Evolutionary conservation across 2,797 vertebrate species (phyloP).

Genomic region (Benthosema pterotum): DNA sequence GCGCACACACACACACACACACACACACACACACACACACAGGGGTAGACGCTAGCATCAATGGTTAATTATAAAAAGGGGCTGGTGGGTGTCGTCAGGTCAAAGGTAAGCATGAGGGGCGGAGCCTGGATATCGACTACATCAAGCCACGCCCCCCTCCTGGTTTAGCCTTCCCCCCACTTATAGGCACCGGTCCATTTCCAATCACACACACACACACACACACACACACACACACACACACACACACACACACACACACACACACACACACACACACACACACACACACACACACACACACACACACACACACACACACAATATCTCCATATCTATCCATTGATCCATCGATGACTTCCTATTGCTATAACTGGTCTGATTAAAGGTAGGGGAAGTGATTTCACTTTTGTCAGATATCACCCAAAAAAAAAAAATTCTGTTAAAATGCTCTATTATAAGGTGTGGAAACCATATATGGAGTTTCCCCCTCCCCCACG

Average conservation of each 20-base stretch:
- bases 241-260: constrained; percentile 3
- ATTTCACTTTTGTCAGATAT: too few species aligned
- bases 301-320: constrained; percentile 16
- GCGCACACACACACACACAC: background rate
- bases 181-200: background rate
- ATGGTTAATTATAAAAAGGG: constrained; percentile 47
- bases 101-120: constrained; percentile 51
- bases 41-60: constrained; percentile 48
- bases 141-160: too few species aligned
- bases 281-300: constrained; percentile 11
- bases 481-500: too few species aligned
- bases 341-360: too few species aligned
- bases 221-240: constrained; percentile 17
- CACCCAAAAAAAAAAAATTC: too few species aligned
- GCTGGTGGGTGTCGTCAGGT: constrained; percentile 27
- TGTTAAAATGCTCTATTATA: too few species aligned
- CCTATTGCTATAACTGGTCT: too few species aligned
- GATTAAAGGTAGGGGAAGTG: too few species aligned
- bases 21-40: constrained; percentile 27
- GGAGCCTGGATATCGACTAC: constrained; percentile 51
- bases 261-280: constrained; percentile 23
- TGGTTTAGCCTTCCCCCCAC: constrained; percentile 1
- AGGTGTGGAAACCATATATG: too few species aligned
- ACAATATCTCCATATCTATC: background rate
- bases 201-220: constrained; percentile 19